phyloP scores from a whole-genome alignment of 1,140 invertebrate genomes.

The Capitella teleta region DNA sequence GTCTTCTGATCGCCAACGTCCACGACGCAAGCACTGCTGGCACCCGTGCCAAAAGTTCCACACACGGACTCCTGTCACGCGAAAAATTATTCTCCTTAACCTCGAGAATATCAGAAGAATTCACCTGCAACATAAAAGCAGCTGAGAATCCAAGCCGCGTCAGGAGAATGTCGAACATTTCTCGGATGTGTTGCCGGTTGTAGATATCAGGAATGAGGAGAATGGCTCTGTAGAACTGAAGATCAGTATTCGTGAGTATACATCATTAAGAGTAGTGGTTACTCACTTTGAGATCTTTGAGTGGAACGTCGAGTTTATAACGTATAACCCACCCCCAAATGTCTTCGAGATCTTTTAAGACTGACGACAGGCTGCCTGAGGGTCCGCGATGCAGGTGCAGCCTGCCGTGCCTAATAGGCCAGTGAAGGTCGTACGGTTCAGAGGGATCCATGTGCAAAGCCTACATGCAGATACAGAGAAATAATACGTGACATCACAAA shows the following conservation, averaged over 20 bases:
- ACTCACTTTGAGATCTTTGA: conserved; percentile 47
- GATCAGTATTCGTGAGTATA: background rate
- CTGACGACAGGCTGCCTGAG: conserved; percentile 70
- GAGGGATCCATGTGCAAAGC: conserved; percentile 59
- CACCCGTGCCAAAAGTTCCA: conserved; percentile 83
- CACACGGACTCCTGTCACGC: conserved; percentile 71
- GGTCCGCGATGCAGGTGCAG: conserved; percentile 71
- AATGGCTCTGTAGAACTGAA: conserved; percentile 62
- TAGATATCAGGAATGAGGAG: conserved; percentile 85
- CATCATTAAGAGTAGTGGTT: background rate
- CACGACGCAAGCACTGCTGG: conserved; percentile 84
- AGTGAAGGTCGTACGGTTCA: conserved; percentile 66
- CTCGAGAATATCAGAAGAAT: too few relatives aligned
- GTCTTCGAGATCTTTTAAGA: conserved; percentile 69
- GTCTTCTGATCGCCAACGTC: conserved; percentile 93
- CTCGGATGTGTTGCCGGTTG: conserved; percentile 72
- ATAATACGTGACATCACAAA: too few relatives aligned
- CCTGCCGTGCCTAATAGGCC: conserved; percentile 74
- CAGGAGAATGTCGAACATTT: conserved; percentile 68
- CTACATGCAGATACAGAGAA: too few relatives aligned
- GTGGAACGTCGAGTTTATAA: conserved; percentile 61
- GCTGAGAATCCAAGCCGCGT: conserved; percentile 73
- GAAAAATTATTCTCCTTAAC: too few relatives aligned
- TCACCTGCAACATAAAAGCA: conserved; percentile 77
- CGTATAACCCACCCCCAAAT: conserved; percentile 77